Percentiles rank a stretch among this genome's conserved stretches.
Evolutionary conservation across 2,113 vertebrate species (phyloP).

Genomic region (Trogon melanurus): DNA sequence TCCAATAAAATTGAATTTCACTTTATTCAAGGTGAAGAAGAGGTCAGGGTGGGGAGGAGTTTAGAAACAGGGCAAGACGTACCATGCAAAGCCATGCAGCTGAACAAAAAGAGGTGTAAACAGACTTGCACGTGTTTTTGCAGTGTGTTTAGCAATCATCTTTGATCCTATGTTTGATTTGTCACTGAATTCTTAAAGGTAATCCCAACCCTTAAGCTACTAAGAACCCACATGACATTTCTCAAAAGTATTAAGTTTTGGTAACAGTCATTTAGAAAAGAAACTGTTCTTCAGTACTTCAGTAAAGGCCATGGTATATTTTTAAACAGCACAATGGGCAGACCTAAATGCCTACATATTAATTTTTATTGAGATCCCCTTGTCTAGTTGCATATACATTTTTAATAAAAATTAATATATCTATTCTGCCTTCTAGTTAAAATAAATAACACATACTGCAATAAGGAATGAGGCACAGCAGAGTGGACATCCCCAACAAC

Average conservation of each 20-base stretch:
- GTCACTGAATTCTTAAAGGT: neutral
- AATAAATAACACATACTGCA: neutral
- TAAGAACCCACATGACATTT: neutral
- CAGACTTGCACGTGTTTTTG: neutral
- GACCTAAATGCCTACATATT: neutral
- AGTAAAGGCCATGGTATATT: neutral
- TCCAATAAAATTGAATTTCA: conserved; percentile 22
- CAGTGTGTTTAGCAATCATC: neutral
- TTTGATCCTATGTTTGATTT: neutral
- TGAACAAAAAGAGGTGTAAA: neutral
- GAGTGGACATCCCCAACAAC: neutral
- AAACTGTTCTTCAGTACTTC: neutral
- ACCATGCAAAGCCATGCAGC: neutral
- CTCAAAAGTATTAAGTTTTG: neutral
- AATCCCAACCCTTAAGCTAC: neutral
- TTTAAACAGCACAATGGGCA: neutral
- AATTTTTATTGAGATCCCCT: neutral
- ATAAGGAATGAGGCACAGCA: conserved; percentile 11
- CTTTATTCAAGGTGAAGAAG: conserved; percentile 30
- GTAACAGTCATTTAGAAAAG: conserved; percentile 19
- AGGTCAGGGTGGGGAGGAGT: neutral
- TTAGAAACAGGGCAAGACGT: neutral
- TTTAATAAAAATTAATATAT: neutral
- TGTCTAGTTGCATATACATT: neutral
- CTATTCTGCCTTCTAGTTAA: neutral